phyloP scores from a whole-genome alignment of 2,888 invertebrate species.

The Pristionchus entomophagus region DNA sequence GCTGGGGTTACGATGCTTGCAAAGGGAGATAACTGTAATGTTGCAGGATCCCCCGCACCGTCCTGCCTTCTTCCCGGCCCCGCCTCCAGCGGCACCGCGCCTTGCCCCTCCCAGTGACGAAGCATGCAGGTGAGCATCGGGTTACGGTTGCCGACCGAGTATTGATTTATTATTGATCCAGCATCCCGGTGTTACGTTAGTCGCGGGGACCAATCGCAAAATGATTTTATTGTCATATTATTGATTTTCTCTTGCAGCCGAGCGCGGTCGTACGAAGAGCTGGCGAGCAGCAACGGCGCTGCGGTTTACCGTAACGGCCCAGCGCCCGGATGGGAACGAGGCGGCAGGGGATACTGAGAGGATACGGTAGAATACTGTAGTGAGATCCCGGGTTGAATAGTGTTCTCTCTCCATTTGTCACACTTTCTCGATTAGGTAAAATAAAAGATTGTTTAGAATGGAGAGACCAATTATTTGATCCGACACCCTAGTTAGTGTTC shows the following conservation, averaged over 20 bases:
- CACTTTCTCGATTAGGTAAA: too few relatives aligned
- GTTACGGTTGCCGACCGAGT: neutral
- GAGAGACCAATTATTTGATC: too few relatives aligned
- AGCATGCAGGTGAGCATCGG: conserved; percentile 25
- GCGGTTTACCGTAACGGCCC: conserved; percentile 33
- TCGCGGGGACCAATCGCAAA: neutral
- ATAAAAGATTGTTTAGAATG: too few relatives aligned
- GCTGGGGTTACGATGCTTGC: too few relatives aligned
- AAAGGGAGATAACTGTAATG: neutral
- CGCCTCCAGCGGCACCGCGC: neutral
- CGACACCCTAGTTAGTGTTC: too few relatives aligned
- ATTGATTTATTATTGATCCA: neutral
- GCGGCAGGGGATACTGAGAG: neutral
- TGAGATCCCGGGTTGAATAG: too few relatives aligned
- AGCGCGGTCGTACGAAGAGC: conserved; percentile 25
- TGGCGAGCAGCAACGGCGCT: conserved; percentile 16
- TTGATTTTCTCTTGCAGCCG: conserved; percentile 25
- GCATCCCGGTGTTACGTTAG: neutral
- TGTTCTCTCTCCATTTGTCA: too few relatives aligned
- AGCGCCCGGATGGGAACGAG: conserved; percentile 44
- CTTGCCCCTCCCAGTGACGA: neutral
- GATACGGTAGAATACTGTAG: too few relatives aligned
- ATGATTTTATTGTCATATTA: neutral
- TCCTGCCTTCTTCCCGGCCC: neutral
- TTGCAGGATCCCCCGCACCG: neutral